Conservation (phyloP, 2,113 vertebrate species). For the Xiphias gladius region DNA sequence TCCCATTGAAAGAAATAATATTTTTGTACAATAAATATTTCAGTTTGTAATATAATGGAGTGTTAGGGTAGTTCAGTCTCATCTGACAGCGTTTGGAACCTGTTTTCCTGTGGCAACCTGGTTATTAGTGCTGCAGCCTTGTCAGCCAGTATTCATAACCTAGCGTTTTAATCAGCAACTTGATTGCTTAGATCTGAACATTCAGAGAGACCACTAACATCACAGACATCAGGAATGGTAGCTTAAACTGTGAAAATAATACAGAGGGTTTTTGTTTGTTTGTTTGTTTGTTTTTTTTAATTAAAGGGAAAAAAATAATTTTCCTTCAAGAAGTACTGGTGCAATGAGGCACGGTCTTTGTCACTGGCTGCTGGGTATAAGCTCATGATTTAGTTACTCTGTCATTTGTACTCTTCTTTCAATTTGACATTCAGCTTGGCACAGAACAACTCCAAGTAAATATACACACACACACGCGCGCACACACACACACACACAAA, state of each 20-base stretch:
- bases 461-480: too few species aligned
- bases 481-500: too few species aligned
- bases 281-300: not conserved
- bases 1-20: too few species aligned
- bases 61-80: not conserved
- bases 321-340: not conserved
- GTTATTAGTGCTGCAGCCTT: not conserved
- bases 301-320: not conserved
- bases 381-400: not conserved
- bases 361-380: not conserved
- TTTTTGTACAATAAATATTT: not conserved
- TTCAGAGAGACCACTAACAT: not conserved
- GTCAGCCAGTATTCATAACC: not conserved
- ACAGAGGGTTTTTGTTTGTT: not conserved
- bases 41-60: not conserved
- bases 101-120: not conserved
- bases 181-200: not conserved
- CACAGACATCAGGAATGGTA: too few species aligned
- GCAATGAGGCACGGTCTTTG: not conserved
- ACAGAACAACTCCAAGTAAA: not conserved
- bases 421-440: not conserved
- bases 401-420: constrained; percentile 15
- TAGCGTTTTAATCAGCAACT: not conserved
- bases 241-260: too few species aligned
- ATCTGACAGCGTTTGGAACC: not conserved